Percentiles rank a stretch among this genome's conserved stretches.
phyloP scores from a whole-genome alignment of 2,888 invertebrate genomes.

The Alsophila aescularia region DNA sequence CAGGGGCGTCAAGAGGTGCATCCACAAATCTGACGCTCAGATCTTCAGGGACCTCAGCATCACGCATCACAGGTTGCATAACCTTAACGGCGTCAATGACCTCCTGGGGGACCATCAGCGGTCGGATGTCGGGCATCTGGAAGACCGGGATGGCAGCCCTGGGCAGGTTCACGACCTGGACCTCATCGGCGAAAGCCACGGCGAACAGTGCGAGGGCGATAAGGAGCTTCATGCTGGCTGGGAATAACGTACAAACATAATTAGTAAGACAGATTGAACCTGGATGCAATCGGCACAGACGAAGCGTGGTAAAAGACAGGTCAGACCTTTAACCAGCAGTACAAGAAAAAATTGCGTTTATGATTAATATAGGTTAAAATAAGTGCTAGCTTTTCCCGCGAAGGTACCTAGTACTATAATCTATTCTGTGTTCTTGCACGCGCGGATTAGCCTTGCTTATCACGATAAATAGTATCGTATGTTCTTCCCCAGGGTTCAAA shows the following conservation, averaged over 20 bases:
- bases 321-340: too few species aligned
- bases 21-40: slow-evolving; percentile 17
- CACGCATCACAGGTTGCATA: slow-evolving; percentile 1
- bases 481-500: too few species aligned
- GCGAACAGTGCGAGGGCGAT: slow-evolving; percentile 60
- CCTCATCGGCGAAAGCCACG: slow-evolving; percentile 48
- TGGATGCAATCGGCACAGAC: too few species aligned
- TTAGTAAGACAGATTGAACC: too few species aligned
- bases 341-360: too few species aligned
- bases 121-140: slow-evolving; percentile 13
- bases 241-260: slow-evolving; percentile 28
- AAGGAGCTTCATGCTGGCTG: slow-evolving; percentile 67
- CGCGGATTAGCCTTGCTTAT: too few species aligned
- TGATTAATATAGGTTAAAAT: too few species aligned
- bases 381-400: too few species aligned
- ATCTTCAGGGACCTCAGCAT: slow-evolving; percentile 1
- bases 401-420: too few species aligned
- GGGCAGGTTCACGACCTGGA: slow-evolving; percentile 20
- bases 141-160: slow-evolving; percentile 6
- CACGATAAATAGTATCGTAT: too few species aligned
- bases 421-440: too few species aligned
- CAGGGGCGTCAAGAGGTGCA: slow-evolving; percentile 3
- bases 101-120: slow-evolving; percentile 9
- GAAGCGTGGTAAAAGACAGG: too few species aligned
- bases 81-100: slow-evolving; percentile 12